Conservation (phyloP, 1,140 invertebrate genomes). For the Proctacanthus coquilletti region DNA sequence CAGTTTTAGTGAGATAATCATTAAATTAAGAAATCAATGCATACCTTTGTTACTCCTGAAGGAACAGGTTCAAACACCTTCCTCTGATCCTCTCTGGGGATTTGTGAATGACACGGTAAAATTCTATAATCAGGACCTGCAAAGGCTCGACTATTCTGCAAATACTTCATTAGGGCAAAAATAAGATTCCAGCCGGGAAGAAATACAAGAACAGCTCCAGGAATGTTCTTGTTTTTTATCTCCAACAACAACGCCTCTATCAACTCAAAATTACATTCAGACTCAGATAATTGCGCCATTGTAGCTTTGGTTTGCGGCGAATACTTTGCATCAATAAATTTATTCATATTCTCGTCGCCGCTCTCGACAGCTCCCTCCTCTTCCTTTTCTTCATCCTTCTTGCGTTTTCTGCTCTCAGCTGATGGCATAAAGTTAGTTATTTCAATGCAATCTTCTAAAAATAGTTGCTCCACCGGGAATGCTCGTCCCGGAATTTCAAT, state of each 20-base stretch:
- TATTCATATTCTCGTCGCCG: constrained; percentile 68
- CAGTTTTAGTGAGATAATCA: background rate
- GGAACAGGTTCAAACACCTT: constrained; percentile 71
- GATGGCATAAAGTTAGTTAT: constrained; percentile 66
- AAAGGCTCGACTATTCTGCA: constrained; percentile 62
- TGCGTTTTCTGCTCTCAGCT: constrained; percentile 49
- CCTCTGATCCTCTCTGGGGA: constrained; percentile 78
- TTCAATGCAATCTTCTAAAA: constrained; percentile 77
- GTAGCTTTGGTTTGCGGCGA: constrained; percentile 45
- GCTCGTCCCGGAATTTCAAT: constrained; percentile 63
- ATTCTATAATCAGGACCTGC: constrained; percentile 51
- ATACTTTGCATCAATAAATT: constrained; percentile 38
- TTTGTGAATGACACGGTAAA: constrained; percentile 77
- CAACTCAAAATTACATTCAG: constrained; percentile 78
- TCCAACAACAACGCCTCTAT: constrained; percentile 68
- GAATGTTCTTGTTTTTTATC: constrained; percentile 52
- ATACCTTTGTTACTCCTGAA: constrained; percentile 45
- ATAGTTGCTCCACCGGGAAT: constrained; percentile 74
- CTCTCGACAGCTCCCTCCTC: constrained; percentile 35
- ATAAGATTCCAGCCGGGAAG: constrained; percentile 91
- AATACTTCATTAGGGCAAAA: constrained; percentile 75
- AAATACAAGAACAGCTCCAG: constrained; percentile 81
- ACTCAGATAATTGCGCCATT: constrained; percentile 64
- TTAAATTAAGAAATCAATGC: constrained; percentile 28
- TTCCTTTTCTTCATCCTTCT: constrained; percentile 50